Percentiles rank a stretch among this genome's conserved stretches.
Evolutionary conservation across 2,797 vertebrate species (phyloP).

Genomic region (Distichodus sexfasciatus): DNA sequence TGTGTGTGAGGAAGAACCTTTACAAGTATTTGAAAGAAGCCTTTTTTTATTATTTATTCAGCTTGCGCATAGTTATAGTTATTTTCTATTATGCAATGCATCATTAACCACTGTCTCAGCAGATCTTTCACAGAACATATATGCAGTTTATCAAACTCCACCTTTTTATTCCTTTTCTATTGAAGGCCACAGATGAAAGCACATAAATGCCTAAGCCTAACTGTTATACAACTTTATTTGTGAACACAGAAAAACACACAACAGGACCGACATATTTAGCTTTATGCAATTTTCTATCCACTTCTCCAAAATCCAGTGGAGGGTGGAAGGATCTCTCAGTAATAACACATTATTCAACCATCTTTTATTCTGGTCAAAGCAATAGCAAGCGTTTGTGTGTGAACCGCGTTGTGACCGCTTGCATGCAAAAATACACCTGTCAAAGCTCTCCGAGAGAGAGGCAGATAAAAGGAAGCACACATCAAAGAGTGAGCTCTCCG

Average conservation of each 20-base stretch:
- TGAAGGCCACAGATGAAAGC: background rate
- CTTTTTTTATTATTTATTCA: background rate
- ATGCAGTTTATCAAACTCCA: background rate
- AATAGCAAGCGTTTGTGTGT: constrained; percentile 23
- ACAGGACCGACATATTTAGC: constrained; percentile 10
- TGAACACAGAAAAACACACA: background rate
- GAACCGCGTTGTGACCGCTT: constrained; percentile 10
- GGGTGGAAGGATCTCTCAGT: constrained; percentile 4
- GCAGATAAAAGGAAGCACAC: constrained; percentile 49
- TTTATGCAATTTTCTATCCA: background rate
- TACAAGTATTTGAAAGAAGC: background rate
- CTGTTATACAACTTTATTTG: constrained; percentile 14
- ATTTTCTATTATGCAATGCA: background rate
- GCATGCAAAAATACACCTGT: constrained; percentile 53
- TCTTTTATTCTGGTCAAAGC: constrained; percentile 38
- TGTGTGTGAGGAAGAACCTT: constrained; percentile 2
- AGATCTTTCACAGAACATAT: background rate
- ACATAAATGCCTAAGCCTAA: too few species aligned
- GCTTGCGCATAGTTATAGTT: background rate
- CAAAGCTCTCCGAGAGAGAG: constrained; percentile 28
- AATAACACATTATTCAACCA: constrained; percentile 36
- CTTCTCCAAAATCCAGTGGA: background rate
- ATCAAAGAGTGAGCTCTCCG: constrained; percentile 41
- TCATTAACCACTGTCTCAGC: background rate
- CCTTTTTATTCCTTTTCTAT: background rate